Conservation (phyloP, 2,113 vertebrate species). For the Boleophthalmus pectinirostris region DNA sequence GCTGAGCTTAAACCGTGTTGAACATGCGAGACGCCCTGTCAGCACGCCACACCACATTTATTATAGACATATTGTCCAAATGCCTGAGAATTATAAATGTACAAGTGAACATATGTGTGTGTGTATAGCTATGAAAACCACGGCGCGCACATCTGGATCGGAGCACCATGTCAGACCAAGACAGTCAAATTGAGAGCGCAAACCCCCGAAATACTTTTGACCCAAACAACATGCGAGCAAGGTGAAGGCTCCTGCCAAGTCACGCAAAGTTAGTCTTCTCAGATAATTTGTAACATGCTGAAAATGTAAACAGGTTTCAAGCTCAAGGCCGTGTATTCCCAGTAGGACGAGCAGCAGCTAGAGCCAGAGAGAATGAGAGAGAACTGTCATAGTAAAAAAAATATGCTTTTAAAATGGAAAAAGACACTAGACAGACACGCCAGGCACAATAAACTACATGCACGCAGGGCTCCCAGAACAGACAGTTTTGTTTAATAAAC, state of each 20-base stretch:
- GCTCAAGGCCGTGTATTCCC: constrained; percentile 69
- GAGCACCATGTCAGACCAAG: constrained; percentile 72
- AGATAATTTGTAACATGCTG: constrained; percentile 81
- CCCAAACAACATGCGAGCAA: constrained; percentile 78
- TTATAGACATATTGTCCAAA: constrained; percentile 37
- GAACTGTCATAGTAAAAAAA: constrained; percentile 45
- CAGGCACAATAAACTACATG: constrained; percentile 26
- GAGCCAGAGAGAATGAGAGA: constrained; percentile 45
- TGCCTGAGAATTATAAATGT: constrained; percentile 7
- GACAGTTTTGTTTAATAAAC: constrained; percentile 34
- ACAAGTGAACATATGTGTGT: constrained; percentile 4
- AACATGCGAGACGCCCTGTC: constrained; percentile 25
- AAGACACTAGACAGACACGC: constrained; percentile 26
- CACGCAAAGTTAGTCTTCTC: constrained; percentile 82
- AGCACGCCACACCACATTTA: constrained; percentile 19
- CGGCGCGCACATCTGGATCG: constrained; percentile 77
- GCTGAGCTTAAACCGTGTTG: not conserved
- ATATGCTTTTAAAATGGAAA: constrained; percentile 28
- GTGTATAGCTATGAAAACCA: not conserved
- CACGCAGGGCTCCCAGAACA: constrained; percentile 24
- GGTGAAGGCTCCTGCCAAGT: constrained; percentile 81
- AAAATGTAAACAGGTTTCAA: constrained; percentile 79
- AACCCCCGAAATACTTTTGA: constrained; percentile 75
- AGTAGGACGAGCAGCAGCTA: constrained; percentile 42
- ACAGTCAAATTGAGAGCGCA: constrained; percentile 73